Percentiles rank a stretch among this genome's conserved stretches.
phyloP scores from a whole-genome alignment of 2,888 invertebrate genomes.

The Hirtodrosophila alboralis region DNA sequence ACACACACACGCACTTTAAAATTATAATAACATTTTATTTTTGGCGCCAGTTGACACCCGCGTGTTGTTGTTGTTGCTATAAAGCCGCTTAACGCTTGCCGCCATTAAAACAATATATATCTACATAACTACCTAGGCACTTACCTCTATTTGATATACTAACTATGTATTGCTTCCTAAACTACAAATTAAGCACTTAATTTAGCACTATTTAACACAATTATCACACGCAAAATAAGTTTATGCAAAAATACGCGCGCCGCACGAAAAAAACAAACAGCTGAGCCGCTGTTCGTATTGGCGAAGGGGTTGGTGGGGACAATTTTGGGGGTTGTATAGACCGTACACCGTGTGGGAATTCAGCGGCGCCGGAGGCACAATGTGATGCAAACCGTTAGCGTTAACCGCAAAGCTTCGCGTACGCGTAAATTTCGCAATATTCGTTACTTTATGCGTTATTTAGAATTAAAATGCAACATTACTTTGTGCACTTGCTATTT shows the following conservation, averaged over 20 bases:
- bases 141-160: constrained; percentile 36
- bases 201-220: constrained; percentile 30
- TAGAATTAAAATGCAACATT: constrained; percentile 25
- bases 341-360: constrained; percentile 54
- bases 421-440: constrained; percentile 1
- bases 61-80: constrained; percentile 23
- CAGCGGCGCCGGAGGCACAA: constrained; percentile 45
- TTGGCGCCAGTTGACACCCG: constrained; percentile 45
- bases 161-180: constrained; percentile 17
- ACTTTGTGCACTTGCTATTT: constrained; percentile 24
- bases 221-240: constrained; percentile 17
- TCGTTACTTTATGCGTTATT: constrained; percentile 9
- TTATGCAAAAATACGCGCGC: constrained; percentile 21
- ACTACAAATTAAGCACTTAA: constrained; percentile 6
- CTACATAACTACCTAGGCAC: too few relatives aligned
- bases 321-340: constrained; percentile 11
- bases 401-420: neutral
- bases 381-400: constrained; percentile 3
- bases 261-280: constrained; percentile 36
- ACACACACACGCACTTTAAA: constrained; percentile 22
- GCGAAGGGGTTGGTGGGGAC: neutral
- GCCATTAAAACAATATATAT: neutral
- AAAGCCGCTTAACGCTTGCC: constrained; percentile 28
- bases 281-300: constrained; percentile 38
- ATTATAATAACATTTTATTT: constrained; percentile 29